Base-by-base conservation (phyloP, 2,797 vertebrate genomes). In the Coracias cyanogaster region DNA sequence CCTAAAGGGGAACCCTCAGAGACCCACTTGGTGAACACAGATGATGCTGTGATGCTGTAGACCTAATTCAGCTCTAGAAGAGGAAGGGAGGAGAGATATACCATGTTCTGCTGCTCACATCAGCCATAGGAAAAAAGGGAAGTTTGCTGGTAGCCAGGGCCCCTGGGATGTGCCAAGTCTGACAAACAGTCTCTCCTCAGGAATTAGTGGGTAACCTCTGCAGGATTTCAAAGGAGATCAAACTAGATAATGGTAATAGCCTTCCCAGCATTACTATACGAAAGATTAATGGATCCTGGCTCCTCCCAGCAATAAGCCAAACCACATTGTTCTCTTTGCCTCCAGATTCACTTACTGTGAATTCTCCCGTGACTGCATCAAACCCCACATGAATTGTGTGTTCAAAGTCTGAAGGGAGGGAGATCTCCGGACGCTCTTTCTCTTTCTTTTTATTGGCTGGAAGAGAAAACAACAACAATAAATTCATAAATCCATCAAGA, bases 361-460 rank as follows among this genome's bases (percentile, higher is more conserved):
- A 99, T 96, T 99, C 99, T 43, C 99, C 99, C 0, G 99, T 99
- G 95, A 99, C 99, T 2, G 99, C 98, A 90, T 99, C 99, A 89
- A 99, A 99, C 71, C 99, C 99, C 49, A 99, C 99, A 7, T 99
- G 99, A 97, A 99, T 99, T 0, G 99, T 99, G 98, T 99, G 99
- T 57, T 99, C 99, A 52, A 99, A 99, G 91, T 99, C 99, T 22
- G 99, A 99, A 5, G 99, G 99, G 35, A 99, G 98, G 74, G 99
- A 99, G 94, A 99, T 99, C 97, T 99, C 99, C 0, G 99, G 99
- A 25, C 99, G 98, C 90, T 99, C 98, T 39, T 98, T 98, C 89
- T 98, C 99, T 94, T 99, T 99, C 98, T 99, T 99, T 97, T 99
- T 99, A 94, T 99, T 98, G 78, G 98, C 98, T 98, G 92, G 49